Evolutionary conservation across 2,888 invertebrate genomes (phyloP).

Genomic region (Panorpa germanica): DNA sequence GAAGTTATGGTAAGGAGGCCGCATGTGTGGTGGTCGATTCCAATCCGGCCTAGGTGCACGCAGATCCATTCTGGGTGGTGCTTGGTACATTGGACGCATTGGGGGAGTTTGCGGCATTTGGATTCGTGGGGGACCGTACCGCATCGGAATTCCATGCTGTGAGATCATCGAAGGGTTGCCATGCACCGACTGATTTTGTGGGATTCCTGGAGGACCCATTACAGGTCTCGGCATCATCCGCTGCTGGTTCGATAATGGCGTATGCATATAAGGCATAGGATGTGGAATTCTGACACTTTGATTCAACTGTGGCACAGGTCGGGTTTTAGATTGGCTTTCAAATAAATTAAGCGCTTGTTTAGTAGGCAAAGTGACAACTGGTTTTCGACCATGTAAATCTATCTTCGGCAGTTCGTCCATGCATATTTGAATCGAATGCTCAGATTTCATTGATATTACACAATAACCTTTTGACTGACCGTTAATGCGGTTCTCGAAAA

Average conservation of each 20-base stretch:
- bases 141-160: no score
- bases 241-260: slow-evolving; percentile 37
- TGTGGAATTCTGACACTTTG: slow-evolving; percentile 28
- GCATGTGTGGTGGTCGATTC: no score
- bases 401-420: slow-evolving; percentile 91
- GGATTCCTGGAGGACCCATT: slow-evolving; percentile 28
- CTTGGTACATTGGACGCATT: no score
- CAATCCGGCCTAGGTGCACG: no score
- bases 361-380: slow-evolving; percentile 87
- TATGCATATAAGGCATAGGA: slow-evolving; percentile 23
- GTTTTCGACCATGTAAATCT: slow-evolving; percentile 88
- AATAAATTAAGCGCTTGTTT: slow-evolving; percentile 75
- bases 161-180: no score
- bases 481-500: slow-evolving; percentile 97
- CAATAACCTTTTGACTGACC: slow-evolving; percentile 99
- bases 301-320: slow-evolving; percentile 57
- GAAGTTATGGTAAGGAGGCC: no score
- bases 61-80: no score
- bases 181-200: no score
- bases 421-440: slow-evolving; percentile 70
- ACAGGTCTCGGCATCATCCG: no score
- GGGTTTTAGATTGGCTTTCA: slow-evolving; percentile 81
- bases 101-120: no score
- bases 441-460: slow-evolving; percentile 84
- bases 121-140: no score